Evolutionary conservation across 2,888 invertebrate species (phyloP).

Genomic region (Teinopalpus imperialis): DNA sequence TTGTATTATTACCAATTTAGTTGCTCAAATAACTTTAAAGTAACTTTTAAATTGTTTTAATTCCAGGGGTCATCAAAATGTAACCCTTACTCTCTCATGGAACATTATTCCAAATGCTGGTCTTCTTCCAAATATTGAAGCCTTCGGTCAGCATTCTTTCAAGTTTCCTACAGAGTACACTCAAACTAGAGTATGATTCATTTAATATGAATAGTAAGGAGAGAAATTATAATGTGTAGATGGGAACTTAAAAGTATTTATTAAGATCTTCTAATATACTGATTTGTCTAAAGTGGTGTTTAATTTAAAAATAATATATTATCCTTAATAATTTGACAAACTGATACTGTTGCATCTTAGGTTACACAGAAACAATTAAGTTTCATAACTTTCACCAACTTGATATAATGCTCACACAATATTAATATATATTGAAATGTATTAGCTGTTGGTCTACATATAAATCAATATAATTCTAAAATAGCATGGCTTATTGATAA

Average conservation of each 20-base stretch:
- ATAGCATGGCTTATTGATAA: constrained; percentile 19
- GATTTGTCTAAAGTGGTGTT: constrained; percentile 42
- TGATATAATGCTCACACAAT: no score
- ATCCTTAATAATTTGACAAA: no score
- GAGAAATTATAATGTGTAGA: constrained; percentile 28
- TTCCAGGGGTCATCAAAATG: constrained; percentile 94
- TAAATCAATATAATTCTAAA: constrained; percentile 21
- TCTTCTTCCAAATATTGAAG: constrained; percentile 92
- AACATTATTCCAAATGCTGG: constrained; percentile 99
- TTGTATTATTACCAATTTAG: no score
- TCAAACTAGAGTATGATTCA: constrained; percentile 74
- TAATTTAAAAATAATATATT: constrained; percentile 31
- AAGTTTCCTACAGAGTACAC: constrained; percentile 96
- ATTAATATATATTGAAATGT: background rate
- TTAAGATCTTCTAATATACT: constrained; percentile 50
- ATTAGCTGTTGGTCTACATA: no score
- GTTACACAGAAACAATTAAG: no score
- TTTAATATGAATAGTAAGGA: constrained; percentile 29
- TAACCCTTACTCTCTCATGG: constrained; percentile 97
- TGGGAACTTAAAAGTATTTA: constrained; percentile 37
- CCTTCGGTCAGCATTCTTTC: constrained; percentile 92
- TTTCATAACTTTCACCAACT: no score
- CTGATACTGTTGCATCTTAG: no score
- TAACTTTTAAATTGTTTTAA: no score
- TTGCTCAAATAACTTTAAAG: no score